These are phyloP conservation scores for Lutra lutra DNA, from an alignment of 2,797 vertebrate species.

Conservation along the genomic window DNA sequence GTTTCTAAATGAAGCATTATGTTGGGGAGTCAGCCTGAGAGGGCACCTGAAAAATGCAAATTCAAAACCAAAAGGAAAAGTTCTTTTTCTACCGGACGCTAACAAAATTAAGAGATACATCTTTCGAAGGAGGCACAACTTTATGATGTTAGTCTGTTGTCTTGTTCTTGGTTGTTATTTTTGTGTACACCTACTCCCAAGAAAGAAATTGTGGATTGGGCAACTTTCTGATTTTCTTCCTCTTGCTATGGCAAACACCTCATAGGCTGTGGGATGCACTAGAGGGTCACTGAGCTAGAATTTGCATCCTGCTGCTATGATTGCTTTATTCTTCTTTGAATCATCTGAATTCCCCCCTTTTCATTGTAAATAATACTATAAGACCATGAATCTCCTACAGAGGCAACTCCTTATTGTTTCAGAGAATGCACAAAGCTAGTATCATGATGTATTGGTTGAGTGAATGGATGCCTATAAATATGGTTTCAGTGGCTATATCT, in stretches of 20 bases:
- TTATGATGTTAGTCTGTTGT: not conserved
- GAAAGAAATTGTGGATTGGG: not conserved
- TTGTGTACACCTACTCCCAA: not conserved
- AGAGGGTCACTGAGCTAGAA: not conserved
- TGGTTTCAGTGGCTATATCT: not conserved
- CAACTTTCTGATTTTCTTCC: not conserved
- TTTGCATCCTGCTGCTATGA: not conserved
- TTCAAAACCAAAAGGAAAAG: not conserved
- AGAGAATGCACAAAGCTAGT: not conserved
- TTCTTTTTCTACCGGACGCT: not conserved
- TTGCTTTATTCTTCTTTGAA: not conserved
- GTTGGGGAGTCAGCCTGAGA: not conserved
- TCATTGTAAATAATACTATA: not conserved
- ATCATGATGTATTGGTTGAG: not conserved
- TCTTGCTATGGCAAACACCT: not conserved
- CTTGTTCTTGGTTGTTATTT: not conserved
- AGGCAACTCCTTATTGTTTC: not conserved
- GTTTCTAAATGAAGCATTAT: not conserved
- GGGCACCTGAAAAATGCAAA: not conserved
- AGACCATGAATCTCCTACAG: not conserved
- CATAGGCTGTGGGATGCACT: not conserved
- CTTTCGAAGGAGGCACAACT: not conserved
- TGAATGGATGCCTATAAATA: not conserved
- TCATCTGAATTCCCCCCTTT: not conserved
- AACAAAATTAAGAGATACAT: conserved; percentile 13